phyloP scores from a whole-genome alignment of 2,888 invertebrate species.

The Elmis aenea region DNA sequence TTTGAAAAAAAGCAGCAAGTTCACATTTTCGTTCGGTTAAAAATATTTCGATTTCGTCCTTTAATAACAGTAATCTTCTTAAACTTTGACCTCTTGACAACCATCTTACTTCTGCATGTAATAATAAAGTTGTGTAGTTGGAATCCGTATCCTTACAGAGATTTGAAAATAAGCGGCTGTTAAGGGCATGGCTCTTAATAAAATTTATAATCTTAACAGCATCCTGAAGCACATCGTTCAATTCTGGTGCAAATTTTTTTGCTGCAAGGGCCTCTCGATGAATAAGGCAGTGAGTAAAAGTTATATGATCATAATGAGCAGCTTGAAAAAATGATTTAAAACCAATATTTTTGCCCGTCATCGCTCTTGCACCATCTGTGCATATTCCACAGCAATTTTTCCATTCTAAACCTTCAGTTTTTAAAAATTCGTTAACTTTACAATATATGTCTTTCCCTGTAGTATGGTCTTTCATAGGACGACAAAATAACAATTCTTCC shows the following conservation, averaged over 20 bases:
- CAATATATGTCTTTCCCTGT: conserved; percentile 17
- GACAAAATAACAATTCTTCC: conserved; percentile 20
- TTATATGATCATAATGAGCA: conserved; percentile 11
- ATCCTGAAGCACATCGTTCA: conserved; percentile 25
- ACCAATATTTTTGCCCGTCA: conserved; percentile 14
- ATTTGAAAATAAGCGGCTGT: conserved; percentile 26
- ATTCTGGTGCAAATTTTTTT: conserved; percentile 27
- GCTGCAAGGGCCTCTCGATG: conserved; percentile 28
- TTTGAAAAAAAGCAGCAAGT: conserved; percentile 12
- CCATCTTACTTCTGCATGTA: conserved; percentile 28
- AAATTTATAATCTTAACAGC: conserved; percentile 28
- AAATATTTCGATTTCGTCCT: conserved; percentile 25
- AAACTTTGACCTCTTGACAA: conserved; percentile 24
- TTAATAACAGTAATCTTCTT: conserved; percentile 24
- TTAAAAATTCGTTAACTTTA: conserved; percentile 17
- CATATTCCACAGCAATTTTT: conserved; percentile 15
- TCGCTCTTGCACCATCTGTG: conserved; percentile 15
- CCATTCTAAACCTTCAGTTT: conserved; percentile 16
- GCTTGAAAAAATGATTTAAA: conserved; percentile 10
- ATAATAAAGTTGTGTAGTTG: conserved; percentile 24
- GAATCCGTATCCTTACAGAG: conserved; percentile 26
- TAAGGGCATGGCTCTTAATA: conserved; percentile 27
- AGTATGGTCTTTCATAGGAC: conserved; percentile 15
- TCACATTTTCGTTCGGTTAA: conserved; percentile 22
- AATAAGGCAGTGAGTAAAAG: conserved; percentile 25